These are phyloP conservation scores for Gobio occitaniae DNA, from an alignment of 2,797 vertebrate species.

Conservation along the genomic window DNA sequence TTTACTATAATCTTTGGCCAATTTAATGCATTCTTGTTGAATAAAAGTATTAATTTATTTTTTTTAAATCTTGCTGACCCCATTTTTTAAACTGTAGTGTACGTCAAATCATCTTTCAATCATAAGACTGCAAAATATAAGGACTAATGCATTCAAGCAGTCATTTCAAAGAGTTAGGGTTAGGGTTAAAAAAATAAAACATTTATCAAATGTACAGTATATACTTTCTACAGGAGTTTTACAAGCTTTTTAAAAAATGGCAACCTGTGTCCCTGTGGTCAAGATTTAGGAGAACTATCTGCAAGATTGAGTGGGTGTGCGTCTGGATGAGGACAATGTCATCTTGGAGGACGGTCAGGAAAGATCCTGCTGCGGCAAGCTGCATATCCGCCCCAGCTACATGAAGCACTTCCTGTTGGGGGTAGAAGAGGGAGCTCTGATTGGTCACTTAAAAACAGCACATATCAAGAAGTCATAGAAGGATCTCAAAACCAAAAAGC, in stretches of 20 bases:
- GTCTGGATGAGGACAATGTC: slow-evolving; percentile 91
- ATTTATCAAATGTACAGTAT: neutral
- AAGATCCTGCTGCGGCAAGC: slow-evolving; percentile 88
- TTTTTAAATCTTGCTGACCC: neutral
- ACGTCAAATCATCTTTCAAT: neutral
- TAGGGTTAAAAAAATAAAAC: neutral
- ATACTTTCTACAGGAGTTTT: slow-evolving; percentile 1
- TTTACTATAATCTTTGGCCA: neutral
- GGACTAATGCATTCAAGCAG: neutral
- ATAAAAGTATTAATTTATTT: neutral
- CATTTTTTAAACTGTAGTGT: neutral
- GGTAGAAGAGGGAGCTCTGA: slow-evolving; percentile 8
- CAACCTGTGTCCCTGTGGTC: slow-evolving; percentile 92
- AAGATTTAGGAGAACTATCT: slow-evolving; percentile 90
- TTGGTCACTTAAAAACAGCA: neutral
- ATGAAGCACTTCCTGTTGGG: slow-evolving; percentile 86
- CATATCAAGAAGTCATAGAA: neutral
- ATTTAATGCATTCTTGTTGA: neutral
- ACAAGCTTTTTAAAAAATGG: slow-evolving; percentile 30
- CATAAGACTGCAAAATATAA: slow-evolving; percentile 21
- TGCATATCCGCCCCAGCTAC: slow-evolving; percentile 90
- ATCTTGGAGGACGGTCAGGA: slow-evolving; percentile 91
- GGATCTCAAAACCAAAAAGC: slow-evolving; percentile 5
- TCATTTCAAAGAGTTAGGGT: neutral
- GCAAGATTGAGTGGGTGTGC: slow-evolving; percentile 91